phyloP scores from a whole-genome alignment of 2,113 vertebrate species.

The Thinocorus orbignyianus region DNA sequence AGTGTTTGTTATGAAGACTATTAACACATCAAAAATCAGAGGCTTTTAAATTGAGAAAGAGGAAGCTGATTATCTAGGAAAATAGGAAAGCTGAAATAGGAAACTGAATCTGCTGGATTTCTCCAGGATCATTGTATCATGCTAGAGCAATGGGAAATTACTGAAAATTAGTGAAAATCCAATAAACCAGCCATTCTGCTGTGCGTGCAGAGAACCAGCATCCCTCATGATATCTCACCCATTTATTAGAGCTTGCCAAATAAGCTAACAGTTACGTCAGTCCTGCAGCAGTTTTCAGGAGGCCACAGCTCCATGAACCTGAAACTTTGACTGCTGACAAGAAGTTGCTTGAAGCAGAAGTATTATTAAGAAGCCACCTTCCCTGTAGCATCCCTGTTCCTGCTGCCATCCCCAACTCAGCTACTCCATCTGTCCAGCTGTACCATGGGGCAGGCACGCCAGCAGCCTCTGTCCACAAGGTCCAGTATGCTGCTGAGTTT shows the following conservation, averaged over 20 bases:
- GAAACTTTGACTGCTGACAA: constrained; percentile 73
- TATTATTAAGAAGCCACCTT: constrained; percentile 68
- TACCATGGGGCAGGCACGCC: not conserved
- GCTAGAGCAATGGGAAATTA: not conserved
- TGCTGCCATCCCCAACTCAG: constrained; percentile 49
- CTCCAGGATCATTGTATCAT: not conserved
- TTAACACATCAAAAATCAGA: not conserved
- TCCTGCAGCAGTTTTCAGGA: constrained; percentile 73
- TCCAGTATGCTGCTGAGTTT: constrained; percentile 62
- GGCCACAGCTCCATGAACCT: constrained; percentile 64
- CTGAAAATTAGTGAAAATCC: constrained; percentile 20
- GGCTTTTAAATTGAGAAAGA: not conserved
- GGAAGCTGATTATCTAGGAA: not conserved
- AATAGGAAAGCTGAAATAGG: not conserved
- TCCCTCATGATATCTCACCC: constrained; percentile 21
- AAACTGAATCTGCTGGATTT: not conserved
- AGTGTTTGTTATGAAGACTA: not conserved
- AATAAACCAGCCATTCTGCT: not conserved
- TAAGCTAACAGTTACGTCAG: constrained; percentile 58
- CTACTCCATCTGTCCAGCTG: constrained; percentile 67
- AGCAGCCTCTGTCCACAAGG: constrained; percentile 60
- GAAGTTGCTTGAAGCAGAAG: constrained; percentile 69
- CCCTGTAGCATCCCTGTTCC: constrained; percentile 40
- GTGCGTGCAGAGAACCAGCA: not conserved
- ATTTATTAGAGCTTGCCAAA: constrained; percentile 37